Evolutionary conservation across 1,140 invertebrate species (phyloP).

Genomic region (Lucilia sericata): DNA sequence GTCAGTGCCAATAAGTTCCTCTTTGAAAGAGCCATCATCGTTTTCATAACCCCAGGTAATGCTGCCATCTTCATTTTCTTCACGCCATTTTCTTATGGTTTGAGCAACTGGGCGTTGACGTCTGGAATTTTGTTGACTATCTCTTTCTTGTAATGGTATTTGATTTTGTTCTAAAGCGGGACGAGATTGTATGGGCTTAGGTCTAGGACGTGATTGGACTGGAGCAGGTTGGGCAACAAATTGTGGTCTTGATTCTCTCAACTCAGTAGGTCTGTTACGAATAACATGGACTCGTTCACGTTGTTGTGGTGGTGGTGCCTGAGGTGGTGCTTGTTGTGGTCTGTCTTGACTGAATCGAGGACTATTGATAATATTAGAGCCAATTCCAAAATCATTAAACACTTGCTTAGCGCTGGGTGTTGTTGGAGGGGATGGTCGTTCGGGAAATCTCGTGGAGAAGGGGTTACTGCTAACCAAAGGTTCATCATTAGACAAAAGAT

Average conservation of each 20-base stretch:
- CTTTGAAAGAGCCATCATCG: conserved; percentile 78
- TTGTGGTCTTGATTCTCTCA: conserved; percentile 47
- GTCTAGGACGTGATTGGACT: conserved; percentile 53
- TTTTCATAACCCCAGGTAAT: conserved; percentile 90
- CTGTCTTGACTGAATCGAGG: conserved; percentile 56
- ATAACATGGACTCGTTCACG: conserved; percentile 46
- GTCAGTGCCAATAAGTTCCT: conserved; percentile 83
- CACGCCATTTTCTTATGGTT: conserved; percentile 79
- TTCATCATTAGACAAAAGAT: conserved; percentile 66
- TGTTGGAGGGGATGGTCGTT: conserved; percentile 52
- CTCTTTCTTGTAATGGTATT: conserved; percentile 55
- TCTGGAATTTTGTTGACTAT: conserved; percentile 55
- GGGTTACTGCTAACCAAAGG: conserved; percentile 67
- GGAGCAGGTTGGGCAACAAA: conserved; percentile 56
- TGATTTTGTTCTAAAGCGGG: conserved; percentile 63
- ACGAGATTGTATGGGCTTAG: conserved; percentile 60
- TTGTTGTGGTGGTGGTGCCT: conserved; percentile 41
- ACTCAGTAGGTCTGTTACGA: conserved; percentile 19
- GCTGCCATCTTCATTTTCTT: conserved; percentile 84
- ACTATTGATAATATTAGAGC: conserved; percentile 55
- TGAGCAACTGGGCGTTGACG: conserved; percentile 74
- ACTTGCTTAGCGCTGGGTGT: conserved; percentile 51
- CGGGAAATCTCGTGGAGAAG: conserved; percentile 64
- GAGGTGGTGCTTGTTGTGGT: conserved; percentile 37
- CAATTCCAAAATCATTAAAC: conserved; percentile 65